Evolutionary conservation across 2,888 invertebrate species (phyloP), one percentile per base, ranked within the genome.

Genomic region (Synergus gifuensis): DNA sequence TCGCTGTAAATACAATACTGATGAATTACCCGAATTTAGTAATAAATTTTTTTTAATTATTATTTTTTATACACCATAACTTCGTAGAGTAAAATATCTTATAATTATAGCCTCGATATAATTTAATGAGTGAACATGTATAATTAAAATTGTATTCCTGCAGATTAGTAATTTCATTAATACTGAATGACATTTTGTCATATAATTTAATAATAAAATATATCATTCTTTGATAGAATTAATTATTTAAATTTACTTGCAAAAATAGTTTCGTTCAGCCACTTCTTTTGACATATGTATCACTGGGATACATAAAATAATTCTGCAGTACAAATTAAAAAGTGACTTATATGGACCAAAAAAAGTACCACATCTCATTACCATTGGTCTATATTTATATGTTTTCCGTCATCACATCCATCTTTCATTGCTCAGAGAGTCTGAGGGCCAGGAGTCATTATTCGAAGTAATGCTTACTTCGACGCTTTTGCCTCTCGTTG

Each of bases 401-500:
- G 60, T 4, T n/a, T 60, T 60, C 60, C 9, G 60, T 11, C 22
- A 60, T 60, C 9, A 0, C 12, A 9, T 22, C 12, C 60, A 60
- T 64, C 64, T 64, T 64, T n/a, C 63, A 63, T 64, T 36, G 40
- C n/a, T 9, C 64, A 64, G 14, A 12, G 16, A 49, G 28, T 16
- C 49, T 73, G 9, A 60, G 3, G 36, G 14, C 3, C 22, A 67
- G 9, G 46, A 46, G 16, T 73, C 49, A 36, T 5, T 44, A 44
- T 67, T 60, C 60, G 60, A 22, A 22, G 22, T 60, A 60, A 60
- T 18, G 69, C 46, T 46, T 22, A 67, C 28, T 73, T n/a, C 46
- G 28, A 73, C 79, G 80, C 80, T 28, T 28, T 81, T 77, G 62
- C 78, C 76, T 80, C 78, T 80, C 78, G 82, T 76, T 76, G 83